These are phyloP conservation scores for Spilogale gracilis DNA, from an alignment of 2,113 vertebrate genomes.

Conservation along the genomic window DNA sequence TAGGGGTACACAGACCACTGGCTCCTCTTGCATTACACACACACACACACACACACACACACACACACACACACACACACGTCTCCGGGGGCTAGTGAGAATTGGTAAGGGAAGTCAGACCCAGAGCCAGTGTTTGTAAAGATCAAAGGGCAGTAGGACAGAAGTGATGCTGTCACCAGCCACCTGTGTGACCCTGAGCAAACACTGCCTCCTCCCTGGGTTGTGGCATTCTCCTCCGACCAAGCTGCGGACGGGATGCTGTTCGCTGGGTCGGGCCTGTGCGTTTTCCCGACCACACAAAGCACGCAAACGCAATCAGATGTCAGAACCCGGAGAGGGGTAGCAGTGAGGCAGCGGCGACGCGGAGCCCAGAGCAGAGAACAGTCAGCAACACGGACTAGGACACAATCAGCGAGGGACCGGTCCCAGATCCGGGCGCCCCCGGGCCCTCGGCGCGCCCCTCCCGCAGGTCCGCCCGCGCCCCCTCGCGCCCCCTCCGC, in stretches of 20 bases:
- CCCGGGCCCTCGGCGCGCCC: background rate
- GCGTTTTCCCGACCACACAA: constrained; percentile 37
- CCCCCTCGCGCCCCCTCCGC: background rate
- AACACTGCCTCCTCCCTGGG: background rate
- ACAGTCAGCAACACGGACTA: background rate
- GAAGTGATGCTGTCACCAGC: background rate
- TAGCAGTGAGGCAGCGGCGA: background rate
- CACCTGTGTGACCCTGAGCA: background rate
- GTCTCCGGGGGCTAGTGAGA: background rate
- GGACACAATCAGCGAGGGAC: background rate
- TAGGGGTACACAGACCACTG: background rate
- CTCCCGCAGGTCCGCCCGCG: rapidly evolving
- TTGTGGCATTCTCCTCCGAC: background rate
- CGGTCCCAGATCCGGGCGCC: background rate
- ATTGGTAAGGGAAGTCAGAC: background rate
- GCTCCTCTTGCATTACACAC: background rate
- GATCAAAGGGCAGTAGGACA: background rate
- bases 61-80: background rate
- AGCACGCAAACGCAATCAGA: constrained; percentile 15
- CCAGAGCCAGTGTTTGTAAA: background rate
- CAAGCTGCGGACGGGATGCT: background rate
- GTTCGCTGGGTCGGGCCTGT: background rate
- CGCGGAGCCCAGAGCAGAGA: background rate
- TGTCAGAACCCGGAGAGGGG: background rate
- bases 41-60: background rate